Conservation (phyloP, 2,888 invertebrate species). For the Antheraea assamensis region DNA sequence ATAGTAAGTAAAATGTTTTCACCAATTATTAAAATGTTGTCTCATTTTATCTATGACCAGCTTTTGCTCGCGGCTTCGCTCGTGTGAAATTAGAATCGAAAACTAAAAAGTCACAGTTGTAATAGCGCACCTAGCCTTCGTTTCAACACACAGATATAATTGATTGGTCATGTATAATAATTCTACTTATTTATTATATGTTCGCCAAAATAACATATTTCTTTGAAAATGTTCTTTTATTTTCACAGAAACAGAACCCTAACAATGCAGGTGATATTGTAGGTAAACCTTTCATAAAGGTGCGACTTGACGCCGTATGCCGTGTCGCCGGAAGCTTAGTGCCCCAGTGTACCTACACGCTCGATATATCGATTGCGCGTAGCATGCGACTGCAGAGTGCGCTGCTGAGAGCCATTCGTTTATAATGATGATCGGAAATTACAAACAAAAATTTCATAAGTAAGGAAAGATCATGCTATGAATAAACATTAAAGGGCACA, state of each 20-base stretch:
- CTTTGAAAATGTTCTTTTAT: not conserved
- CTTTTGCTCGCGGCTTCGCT: too few relatives aligned
- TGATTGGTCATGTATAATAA: too few relatives aligned
- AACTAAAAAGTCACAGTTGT: too few relatives aligned
- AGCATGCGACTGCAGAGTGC: constrained; percentile 30
- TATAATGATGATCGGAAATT: not conserved
- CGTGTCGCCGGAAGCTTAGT: constrained; percentile 40
- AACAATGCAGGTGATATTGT: constrained; percentile 2
- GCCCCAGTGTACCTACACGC: constrained; percentile 40
- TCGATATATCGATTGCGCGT: constrained; percentile 57
- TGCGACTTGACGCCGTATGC: constrained; percentile 31
- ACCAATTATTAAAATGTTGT: too few relatives aligned
- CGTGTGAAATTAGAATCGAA: too few relatives aligned
- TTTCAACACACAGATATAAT: too few relatives aligned
- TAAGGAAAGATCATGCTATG: not conserved
- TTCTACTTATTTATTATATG: not conserved
- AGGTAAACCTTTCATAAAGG: not conserved
- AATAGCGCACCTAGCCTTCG: too few relatives aligned
- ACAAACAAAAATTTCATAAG: not conserved
- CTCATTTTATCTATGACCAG: too few relatives aligned
- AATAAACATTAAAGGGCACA: not conserved
- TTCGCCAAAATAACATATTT: too few relatives aligned
- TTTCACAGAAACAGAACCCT: not conserved
- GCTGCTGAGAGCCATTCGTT: not conserved
- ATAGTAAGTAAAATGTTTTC: too few relatives aligned